A percentile compares a stretch with the other conserved stretches of the same genome.
Conservation (phyloP, 2,113 vertebrate genomes). For the Bos taurus region ARS-UCD2.0 NC_037337.1:47255501-47256000, state of each 20-base stretch:
- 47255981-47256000: background rate
- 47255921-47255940: conserved; percentile 14
- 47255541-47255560: background rate
- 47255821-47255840: background rate
- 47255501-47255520: background rate
- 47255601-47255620: background rate
- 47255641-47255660: background rate
- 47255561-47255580: background rate
- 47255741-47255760: background rate
- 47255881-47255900: background rate
- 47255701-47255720: background rate
- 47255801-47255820: background rate
- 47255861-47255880: conserved; percentile 48
- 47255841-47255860: background rate
- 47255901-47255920: background rate
- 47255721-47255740: background rate
- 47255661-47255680: background rate
- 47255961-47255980: background rate
- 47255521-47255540: background rate
- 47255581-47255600: background rate
- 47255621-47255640: background rate
- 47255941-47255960: accelerated
- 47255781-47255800: background rate
- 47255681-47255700: background rate
- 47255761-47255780: background rate